Percentiles rank a stretch among this genome's conserved stretches.
phyloP scores from a whole-genome alignment of 2,888 invertebrate species.

The Eugnorisma glareosa region DNA sequence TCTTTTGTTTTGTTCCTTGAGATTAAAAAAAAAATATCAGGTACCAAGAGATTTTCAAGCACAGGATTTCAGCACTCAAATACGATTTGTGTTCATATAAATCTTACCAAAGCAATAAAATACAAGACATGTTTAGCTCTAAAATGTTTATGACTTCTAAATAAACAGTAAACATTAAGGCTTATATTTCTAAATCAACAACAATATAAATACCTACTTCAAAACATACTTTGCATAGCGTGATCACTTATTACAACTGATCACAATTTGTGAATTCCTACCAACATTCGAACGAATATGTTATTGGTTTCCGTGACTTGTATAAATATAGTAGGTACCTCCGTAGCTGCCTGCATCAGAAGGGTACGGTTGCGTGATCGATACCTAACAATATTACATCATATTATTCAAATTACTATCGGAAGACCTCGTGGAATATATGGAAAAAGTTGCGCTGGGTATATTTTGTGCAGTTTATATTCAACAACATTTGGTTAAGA shows the following conservation, averaged over 20 bases:
- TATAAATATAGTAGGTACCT: constrained; percentile 26
- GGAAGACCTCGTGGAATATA: constrained; percentile 35
- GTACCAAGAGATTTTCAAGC: background rate
- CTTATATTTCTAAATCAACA: background rate
- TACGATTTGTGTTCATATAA: background rate
- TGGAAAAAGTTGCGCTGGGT: constrained; percentile 29
- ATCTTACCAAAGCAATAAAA: background rate
- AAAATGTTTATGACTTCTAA: background rate
- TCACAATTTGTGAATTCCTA: constrained; percentile 39
- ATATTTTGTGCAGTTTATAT: constrained; percentile 32
- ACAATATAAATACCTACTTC: constrained; percentile 1
- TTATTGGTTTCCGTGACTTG: constrained; percentile 62
- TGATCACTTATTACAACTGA: constrained; percentile 37
- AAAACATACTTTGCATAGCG: constrained; percentile 34
- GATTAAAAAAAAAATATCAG: background rate
- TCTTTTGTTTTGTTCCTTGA: background rate
- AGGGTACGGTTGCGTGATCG: constrained; percentile 53
- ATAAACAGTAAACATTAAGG: background rate
- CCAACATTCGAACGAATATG: constrained; percentile 53
- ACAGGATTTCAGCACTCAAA: background rate
- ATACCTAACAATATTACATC: constrained; percentile 57
- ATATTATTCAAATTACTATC: constrained; percentile 66
- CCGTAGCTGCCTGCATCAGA: constrained; percentile 31
- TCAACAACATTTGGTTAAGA: constrained; percentile 5
- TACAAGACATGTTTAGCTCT: background rate